Percentiles rank a stretch among this genome's conserved stretches.
These are phyloP conservation scores for Moxostoma hubbsi DNA, from an alignment of 2,797 vertebrate species.

Conservation along the genomic window DNA sequence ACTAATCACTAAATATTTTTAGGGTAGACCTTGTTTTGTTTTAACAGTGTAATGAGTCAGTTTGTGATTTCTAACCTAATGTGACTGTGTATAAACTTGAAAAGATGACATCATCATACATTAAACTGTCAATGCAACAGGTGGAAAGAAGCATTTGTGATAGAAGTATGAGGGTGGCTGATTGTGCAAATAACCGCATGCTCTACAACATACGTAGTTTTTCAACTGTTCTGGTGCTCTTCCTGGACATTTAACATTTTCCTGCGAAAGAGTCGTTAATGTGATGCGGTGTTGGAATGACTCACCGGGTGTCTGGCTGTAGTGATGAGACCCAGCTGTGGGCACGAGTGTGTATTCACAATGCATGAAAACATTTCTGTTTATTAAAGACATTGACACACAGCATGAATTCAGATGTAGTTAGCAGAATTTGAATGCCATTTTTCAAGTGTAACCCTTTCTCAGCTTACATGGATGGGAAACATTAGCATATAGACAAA, in stretches of 20 bases:
- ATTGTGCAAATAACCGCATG: conserved; percentile 21
- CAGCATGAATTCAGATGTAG: background rate
- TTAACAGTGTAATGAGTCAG: background rate
- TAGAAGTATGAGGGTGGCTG: background rate
- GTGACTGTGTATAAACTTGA: too few relatives aligned
- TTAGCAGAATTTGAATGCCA: background rate
- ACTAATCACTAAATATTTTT: too few relatives aligned
- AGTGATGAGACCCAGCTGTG: conserved; percentile 73
- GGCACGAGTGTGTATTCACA: conserved; percentile 60
- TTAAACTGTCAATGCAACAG: background rate
- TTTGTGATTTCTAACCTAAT: too few relatives aligned
- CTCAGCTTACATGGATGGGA: background rate
- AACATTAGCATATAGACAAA: background rate
- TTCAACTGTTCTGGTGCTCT: conserved; percentile 32
- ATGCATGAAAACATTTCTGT: conserved; percentile 61
- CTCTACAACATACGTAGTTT: conserved; percentile 26
- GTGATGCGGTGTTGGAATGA: conserved; percentile 65
- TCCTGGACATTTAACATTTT: conserved; percentile 61
- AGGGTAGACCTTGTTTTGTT: too few relatives aligned
- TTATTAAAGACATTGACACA: conserved; percentile 60
- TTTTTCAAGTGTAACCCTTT: background rate
- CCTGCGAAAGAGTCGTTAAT: conserved; percentile 58
- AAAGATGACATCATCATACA: too few relatives aligned
- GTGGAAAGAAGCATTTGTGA: conserved; percentile 2
- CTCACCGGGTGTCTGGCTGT: conserved; percentile 61